Evolutionary conservation across 2,888 invertebrate genomes (phyloP).

Genomic region (Coelinius sp.): DNA sequence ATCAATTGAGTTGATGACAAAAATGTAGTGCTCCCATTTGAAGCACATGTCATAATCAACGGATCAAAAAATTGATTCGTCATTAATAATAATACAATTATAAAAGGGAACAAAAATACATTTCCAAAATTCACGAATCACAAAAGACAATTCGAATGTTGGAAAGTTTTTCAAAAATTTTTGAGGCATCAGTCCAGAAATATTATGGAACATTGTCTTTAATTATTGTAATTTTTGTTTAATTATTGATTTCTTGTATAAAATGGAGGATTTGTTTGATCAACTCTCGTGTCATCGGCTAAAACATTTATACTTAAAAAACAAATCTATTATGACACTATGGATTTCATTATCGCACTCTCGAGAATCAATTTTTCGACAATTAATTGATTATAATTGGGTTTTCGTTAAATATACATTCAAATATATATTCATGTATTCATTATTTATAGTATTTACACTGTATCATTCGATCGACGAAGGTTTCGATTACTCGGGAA

Average conservation of each 20-base stretch:
- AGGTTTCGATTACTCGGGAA: conserved; percentile 38
- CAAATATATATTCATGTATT: conserved; percentile 42
- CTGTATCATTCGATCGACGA: conserved; percentile 44
- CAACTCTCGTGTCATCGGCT: conserved; percentile 55
- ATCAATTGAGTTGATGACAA: not conserved
- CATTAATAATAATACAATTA: not conserved
- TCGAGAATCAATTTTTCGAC: conserved; percentile 30
- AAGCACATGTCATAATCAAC: not conserved
- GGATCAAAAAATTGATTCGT: not conserved
- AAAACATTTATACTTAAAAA: conserved; percentile 52
- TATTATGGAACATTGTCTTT: conserved; percentile 15
- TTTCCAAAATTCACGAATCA: conserved; percentile 26
- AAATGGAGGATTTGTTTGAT: conserved; percentile 59
- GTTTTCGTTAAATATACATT: conserved; percentile 47
- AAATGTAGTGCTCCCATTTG: not conserved
- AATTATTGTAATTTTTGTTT: conserved; percentile 26
- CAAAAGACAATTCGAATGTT: conserved; percentile 35
- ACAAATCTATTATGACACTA: conserved; percentile 48
- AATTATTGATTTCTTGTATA: conserved; percentile 25
- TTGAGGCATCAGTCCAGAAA: not conserved
- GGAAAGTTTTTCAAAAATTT: conserved; percentile 34
- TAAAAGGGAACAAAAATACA: conserved; percentile 40
- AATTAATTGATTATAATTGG: conserved; percentile 23
- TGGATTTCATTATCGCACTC: conserved; percentile 41
- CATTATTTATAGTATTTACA: conserved; percentile 46